Evolutionary conservation across 1,140 invertebrate genomes (phyloP), one percentile per base, ranked within the genome.

Genomic region (Eubasilissa regina): DNA sequence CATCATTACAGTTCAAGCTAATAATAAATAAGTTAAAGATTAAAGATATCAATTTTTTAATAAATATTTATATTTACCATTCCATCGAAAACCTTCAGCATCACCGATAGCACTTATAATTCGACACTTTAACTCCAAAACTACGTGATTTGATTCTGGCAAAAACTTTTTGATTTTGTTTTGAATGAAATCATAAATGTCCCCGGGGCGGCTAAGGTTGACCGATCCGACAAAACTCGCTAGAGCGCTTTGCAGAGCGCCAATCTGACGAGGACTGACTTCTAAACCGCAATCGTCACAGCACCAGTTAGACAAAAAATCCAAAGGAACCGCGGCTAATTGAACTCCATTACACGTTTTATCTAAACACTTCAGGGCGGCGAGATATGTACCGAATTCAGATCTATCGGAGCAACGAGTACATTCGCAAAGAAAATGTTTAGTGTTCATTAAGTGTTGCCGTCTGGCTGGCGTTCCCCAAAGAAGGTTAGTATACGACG

Each of bases 341-440:
- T 84, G 85, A 44, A 85, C 53, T 12, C 90, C 87, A 3, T 83
- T 79, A 79, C 90, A 91, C 45, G 85, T 84, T 4, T 84, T 85
- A 11, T 85, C 84, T 79, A 89, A 89, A 80, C 91, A 92, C 56
- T 88, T 86, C 17, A 92, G 84, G 21, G 89, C 89, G 9, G 87
- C 85, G 43, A 91, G 83, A n/a, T 87, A 80, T 1, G 89, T 90
- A 10, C 88, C 89, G 43, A 87, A 85, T 85, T 91, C 95, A 60
- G 91, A 92, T 0, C 92, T 91, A 87, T 96, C 95, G 47, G 86
- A 85, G 84, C 95, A 96, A 45, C 95, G 89, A 15, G 85, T 83
- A 84, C 95, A 96, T 12, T 86, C 85, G 84, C 95, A 96, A 44
- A 89, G 86, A 85, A 96, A 96, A 84, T 93, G 91, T 89, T 96